These are phyloP conservation scores for Pediacus dermestoides DNA, from an alignment of 2,888 invertebrate genomes.

Conservation along the genomic window DNA sequence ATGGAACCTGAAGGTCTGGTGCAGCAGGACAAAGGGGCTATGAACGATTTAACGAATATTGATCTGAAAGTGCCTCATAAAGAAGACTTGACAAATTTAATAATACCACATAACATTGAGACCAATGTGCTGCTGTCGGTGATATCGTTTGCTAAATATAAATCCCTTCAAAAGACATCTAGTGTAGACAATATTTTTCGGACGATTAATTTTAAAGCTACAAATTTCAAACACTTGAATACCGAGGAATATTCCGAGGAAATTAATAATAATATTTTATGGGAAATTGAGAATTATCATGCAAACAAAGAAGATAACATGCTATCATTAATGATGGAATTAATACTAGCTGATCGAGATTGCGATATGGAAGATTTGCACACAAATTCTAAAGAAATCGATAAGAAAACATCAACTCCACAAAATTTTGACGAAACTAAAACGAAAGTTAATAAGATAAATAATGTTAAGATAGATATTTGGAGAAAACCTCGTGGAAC, in stretches of 20 bases:
- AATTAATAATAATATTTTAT: constrained; percentile 8
- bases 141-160: constrained; percentile 30
- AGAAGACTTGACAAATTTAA: constrained; percentile 30
- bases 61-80: constrained; percentile 27
- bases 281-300: constrained; percentile 24
- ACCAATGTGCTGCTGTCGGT: constrained; percentile 33
- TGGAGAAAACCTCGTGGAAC: too few relatives aligned
- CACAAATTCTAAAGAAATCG: too few relatives aligned
- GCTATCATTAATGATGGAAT: constrained; percentile 36
- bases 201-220: constrained; percentile 24
- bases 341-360: constrained; percentile 31
- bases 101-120: constrained; percentile 34
- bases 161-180: constrained; percentile 15
- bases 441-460: too few relatives aligned
- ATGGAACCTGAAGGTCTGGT: constrained; percentile 18
- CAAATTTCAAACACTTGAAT: constrained; percentile 27
- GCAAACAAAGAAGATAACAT: constrained; percentile 31
- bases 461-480: too few relatives aligned
- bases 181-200: constrained; percentile 21
- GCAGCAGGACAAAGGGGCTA: background rate
- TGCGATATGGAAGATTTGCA: constrained; percentile 27
- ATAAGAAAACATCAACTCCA: too few relatives aligned
- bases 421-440: too few relatives aligned
- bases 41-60: constrained; percentile 13
- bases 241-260: constrained; percentile 13